phyloP scores from a whole-genome alignment of 2,888 invertebrate species.

The Sicus ferrugineus region DNA sequence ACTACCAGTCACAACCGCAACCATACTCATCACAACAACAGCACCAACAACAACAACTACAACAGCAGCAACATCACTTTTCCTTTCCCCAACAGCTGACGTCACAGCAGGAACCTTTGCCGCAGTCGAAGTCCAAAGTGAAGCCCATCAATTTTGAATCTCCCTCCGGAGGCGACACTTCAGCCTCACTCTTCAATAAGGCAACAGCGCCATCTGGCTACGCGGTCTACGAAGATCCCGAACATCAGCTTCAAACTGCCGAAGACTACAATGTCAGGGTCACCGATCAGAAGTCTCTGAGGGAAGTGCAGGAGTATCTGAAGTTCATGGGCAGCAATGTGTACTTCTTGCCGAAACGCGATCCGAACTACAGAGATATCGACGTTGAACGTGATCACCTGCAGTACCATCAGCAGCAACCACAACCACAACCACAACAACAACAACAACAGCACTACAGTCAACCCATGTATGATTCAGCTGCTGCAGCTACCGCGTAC shows the following conservation, averaged over 20 bases:
- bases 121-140: slow-evolving; percentile 14
- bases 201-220: slow-evolving; percentile 35
- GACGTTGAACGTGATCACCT: slow-evolving; percentile 51
- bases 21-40: slow-evolving; percentile 33
- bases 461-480: background rate
- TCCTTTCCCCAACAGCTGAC: background rate
- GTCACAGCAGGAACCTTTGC: slow-evolving; percentile 10
- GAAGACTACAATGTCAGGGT: background rate
- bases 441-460: slow-evolving; percentile 37
- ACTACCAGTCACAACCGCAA: slow-evolving; percentile 33
- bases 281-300: slow-evolving; percentile 42
- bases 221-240: slow-evolving; percentile 54
- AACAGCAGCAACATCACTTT: background rate
- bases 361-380: slow-evolving; percentile 57
- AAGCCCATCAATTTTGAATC: slow-evolving; percentile 36
- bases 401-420: slow-evolving; percentile 43
- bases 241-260: slow-evolving; percentile 34
- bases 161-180: slow-evolving; percentile 24
- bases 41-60: slow-evolving; percentile 13
- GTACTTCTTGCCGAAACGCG: slow-evolving; percentile 58
- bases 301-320: slow-evolving; percentile 58
- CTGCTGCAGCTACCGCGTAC: slow-evolving; percentile 39
- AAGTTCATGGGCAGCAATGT: slow-evolving; percentile 61
- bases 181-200: slow-evolving; percentile 25
- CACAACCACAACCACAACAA: slow-evolving; percentile 43